Base-by-base conservation (phyloP, 2,113 vertebrate genomes). In the Hypomesus transpacificus region DNA sequence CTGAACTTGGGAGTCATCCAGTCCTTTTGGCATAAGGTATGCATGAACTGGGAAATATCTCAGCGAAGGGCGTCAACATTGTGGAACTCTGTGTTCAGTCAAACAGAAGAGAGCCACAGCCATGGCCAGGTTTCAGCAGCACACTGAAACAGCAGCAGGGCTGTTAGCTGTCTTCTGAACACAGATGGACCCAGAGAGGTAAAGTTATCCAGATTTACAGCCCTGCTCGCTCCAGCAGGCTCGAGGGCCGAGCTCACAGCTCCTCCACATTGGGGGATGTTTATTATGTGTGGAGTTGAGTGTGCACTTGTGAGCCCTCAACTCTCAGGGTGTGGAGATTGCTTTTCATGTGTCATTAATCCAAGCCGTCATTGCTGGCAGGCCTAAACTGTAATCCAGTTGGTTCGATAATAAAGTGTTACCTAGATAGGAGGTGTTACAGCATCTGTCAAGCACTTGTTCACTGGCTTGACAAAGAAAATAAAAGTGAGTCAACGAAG, bases 301-400 rank as follows among this genome's bases (percentile, higher is more conserved):
- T 68, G 78, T 83, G 82, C 82, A 87, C 81, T 88, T 82, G 82
- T 87, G 88, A 82, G 80, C 78, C 79, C 68, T 78, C 83, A 64
- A 79, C 75, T 84, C 82, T 58, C 77, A 72, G 82, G 81, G 84
- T 56, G 50, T 61, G 63, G 77, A 87, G 85, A 91, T 91, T 92
- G 88, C 88, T 91, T 89, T 91, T 91, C 80, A 87, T 76, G 86
- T 89, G 85, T 86, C 89, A 87, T 92, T 92, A 89, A 91, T 91
- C 89, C 82, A 77, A 88, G 70, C 86, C 76, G 54, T 89, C 82
- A 85, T 84, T 46, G 82, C 85, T 87, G 82, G 84, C 82, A 87
- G 79, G 80, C 75, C 77, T 69, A 83, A 84, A 80, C 88, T 79
- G 82, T 80, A 83, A 86, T 87, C 77, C 82, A 85, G 85, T 89